Percentiles rank a stretch among this genome's conserved stretches.
These are phyloP conservation scores for Melikaiella ostensackeni DNA, from an alignment of 2,888 invertebrate genomes.

Conservation along the genomic window DNA sequence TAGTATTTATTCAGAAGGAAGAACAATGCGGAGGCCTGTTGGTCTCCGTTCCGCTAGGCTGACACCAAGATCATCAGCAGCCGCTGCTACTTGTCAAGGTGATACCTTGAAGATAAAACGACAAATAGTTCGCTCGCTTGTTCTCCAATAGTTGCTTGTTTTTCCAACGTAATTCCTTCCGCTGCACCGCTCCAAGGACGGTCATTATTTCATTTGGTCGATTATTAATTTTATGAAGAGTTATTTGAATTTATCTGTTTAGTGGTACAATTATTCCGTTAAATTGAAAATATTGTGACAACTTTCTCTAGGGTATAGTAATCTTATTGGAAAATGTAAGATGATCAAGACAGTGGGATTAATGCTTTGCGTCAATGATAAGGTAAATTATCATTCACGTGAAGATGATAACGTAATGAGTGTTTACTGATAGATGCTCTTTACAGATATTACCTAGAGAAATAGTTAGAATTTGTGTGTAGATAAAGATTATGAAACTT, in stretches of 20 bases:
- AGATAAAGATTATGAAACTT: slow-evolving; percentile 14
- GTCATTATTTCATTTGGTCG: not conserved
- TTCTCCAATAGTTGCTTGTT: slow-evolving; percentile 23
- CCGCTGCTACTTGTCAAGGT: slow-evolving; percentile 60
- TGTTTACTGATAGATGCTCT: slow-evolving; percentile 4
- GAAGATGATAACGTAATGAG: slow-evolving; percentile 29
- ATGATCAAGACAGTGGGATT: not conserved
- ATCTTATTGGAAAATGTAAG: not conserved
- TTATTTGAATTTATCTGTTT: not conserved
- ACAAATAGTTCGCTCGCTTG: slow-evolving; percentile 31
- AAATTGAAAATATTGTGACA: not conserved
- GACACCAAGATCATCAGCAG: slow-evolving; percentile 66
- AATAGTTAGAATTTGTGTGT: not conserved
- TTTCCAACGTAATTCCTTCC: slow-evolving; percentile 27
- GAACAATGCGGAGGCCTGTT: slow-evolving; percentile 74
- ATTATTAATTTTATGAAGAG: not conserved
- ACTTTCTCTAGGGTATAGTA: not conserved
- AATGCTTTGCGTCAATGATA: slow-evolving; percentile 30
- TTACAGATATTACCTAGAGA: slow-evolving; percentile 14
- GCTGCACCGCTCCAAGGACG: not conserved
- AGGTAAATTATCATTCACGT: slow-evolving; percentile 27
- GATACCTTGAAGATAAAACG: slow-evolving; percentile 51
- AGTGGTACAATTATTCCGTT: not conserved
- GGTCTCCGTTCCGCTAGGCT: slow-evolving; percentile 72
- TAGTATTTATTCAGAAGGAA: slow-evolving; percentile 71